Evolutionary conservation across 2,797 vertebrate species (phyloP), one percentile per base, ranked within the genome.

Genomic region (Pristis pectinata): DNA sequence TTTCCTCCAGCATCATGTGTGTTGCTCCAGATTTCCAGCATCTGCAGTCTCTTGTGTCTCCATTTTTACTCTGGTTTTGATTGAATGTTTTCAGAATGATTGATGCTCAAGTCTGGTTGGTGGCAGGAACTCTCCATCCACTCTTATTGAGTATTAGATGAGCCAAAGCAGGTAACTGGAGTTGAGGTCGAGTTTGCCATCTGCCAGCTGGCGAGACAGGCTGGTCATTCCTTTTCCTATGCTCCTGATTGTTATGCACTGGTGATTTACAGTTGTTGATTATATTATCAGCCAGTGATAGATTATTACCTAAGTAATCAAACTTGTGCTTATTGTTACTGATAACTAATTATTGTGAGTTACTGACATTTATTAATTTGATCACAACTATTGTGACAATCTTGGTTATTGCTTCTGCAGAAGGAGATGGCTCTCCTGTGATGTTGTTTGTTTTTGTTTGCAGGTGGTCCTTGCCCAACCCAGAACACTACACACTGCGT

Each of bases 381-480:
- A 37, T 91, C 59, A 22, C 6, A 10, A 24, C 61, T 1, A 64
- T 22, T 91, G 59, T 64, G 87, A 34, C 10, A 9, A 6, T 83
- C 80, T 19, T 27, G 80, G 30, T 56, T 4, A 1, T 13, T 15
- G 24, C 79, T 44, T 19, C 10, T 19, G 24, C 9, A 27, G 87
- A 67, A 41, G 87, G 56, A 34, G 59, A 53, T 85, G 2, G 9
- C 49, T 85, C 7, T 56, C 61, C 4, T 41, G 61, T 61, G 37
- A 74, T 85, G 59, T 37, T 13, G 30, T 67, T 80, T 87, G 19
- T 82, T 85, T 59, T n/a, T 34, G 89, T 64, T 95, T 37, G 61
- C 95, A 99, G 99, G 95, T 99, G 99, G 99, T 99, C 99, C 0
- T 95, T 99, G 96, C 98, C 99, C 7, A 98, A 99, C 95, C 98